Base-by-base conservation (phyloP, 2,888 invertebrate species). In the Cyrtodaria siliqua region DNA sequence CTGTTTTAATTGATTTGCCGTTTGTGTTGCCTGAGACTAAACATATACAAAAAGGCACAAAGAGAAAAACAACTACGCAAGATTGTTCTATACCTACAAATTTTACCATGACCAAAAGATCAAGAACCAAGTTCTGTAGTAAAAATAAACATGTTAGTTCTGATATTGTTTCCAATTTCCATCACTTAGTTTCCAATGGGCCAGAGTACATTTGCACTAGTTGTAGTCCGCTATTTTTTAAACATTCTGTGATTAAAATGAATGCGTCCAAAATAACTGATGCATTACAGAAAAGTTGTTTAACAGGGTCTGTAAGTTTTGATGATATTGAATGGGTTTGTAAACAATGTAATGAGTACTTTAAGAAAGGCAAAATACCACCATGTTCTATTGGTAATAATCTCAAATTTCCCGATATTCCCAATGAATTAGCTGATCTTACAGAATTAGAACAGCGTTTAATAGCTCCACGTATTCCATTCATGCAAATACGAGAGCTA, bases 401-500 rank as follows among this genome's bases (percentile, higher is more conserved):
- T 44, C 44, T 79, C 44, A 24, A 16, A 24, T 80, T 80, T 38
- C 72, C 76, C 3, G 20, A 23, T 16, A 29, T 38, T 24, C 72
- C 71, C 27, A 23, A 29, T 16, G 59, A 68, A n/a, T 42, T 79
- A n/a, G 3, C 24, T 38, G 40, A 63, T 33, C 50, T 82, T 20
- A 69, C 62, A 29, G 40, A 70, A 1, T 68, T 92, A 8, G 91
- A 93, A 85, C 90, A 92, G 80, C 67, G 92, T 66, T 80, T 92
- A 80, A 86, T 91, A 14, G 79, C 91, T 8, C 89, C 89, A 18
- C 84, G 86, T 26, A 78, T 92, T 26, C 87, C 89, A 33, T 92
- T 92, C 69, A 91, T 91, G 90, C 90, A 91, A 79, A 90, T 92
- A 38, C 57, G 85, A 67, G 70, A 89, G n/a, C 79, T 89, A 42